Conservation (phyloP, 2,888 invertebrate genomes). For the Dysmachus trigonus region DNA sequence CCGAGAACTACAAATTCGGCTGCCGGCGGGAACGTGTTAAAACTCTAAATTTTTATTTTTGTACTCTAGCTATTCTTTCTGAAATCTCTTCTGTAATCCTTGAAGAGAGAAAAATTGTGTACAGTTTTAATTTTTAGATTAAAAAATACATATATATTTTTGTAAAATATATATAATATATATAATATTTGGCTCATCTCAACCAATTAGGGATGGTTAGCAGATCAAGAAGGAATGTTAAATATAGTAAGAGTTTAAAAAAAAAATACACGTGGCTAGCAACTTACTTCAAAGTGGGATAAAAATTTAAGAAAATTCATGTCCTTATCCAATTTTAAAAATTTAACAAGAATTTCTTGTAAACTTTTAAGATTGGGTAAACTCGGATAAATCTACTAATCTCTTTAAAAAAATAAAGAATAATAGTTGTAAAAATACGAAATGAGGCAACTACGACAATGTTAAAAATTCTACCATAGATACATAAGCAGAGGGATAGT, state of each 20-base stretch:
- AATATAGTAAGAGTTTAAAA: neutral
- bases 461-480: constrained; percentile 7
- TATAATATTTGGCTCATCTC: constrained; percentile 21
- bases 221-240: neutral
- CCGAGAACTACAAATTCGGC: too few species aligned
- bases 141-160: constrained; percentile 10
- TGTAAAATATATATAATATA: constrained; percentile 36
- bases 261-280: neutral
- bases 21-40: too few species aligned
- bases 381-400: neutral
- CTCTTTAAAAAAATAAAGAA: neutral
- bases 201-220: neutral
- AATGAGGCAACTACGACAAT: constrained; percentile 3
- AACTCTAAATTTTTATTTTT: constrained; percentile 28
- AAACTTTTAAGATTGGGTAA: neutral
- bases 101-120: neutral
- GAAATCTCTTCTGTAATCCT: neutral
- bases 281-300: neutral
- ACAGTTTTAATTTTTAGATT: constrained; percentile 10
- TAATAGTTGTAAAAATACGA: neutral
- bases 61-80: constrained; percentile 9
- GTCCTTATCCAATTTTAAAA: neutral
- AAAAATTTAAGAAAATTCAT: neutral
- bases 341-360: neutral
- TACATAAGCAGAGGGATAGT: neutral